phyloP scores from a whole-genome alignment of 2,888 invertebrate species.

The Drosophila sordidula region DNA sequence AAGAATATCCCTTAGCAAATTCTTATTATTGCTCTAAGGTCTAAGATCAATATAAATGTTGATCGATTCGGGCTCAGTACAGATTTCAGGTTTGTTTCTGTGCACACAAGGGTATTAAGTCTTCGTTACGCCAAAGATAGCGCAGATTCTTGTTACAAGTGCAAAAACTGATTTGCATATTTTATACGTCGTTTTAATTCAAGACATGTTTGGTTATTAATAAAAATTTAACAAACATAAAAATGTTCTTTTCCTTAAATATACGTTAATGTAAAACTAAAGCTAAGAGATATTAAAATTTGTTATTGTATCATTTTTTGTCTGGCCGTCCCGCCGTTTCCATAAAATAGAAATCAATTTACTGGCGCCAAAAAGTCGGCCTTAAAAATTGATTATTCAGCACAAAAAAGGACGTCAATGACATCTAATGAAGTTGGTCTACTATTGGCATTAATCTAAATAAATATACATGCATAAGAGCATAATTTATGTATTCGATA shows the following conservation, averaged over 20 bases:
- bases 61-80: too few relatives aligned
- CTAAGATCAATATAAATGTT: too few relatives aligned
- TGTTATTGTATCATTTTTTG: not conserved
- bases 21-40: too few relatives aligned
- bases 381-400: slow-evolving; percentile 45
- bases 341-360: slow-evolving; percentile 31
- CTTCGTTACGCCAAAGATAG: not conserved
- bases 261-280: not conserved
- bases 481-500: slow-evolving; percentile 18
- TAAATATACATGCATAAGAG: slow-evolving; percentile 21
- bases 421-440: slow-evolving; percentile 49
- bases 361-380: slow-evolving; percentile 46
- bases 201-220: slow-evolving; percentile 19
- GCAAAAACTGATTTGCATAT: slow-evolving; percentile 35
- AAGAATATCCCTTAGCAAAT: too few relatives aligned
- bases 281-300: slow-evolving; percentile 25
- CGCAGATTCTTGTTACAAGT: not conserved
- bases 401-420: slow-evolving; percentile 41
- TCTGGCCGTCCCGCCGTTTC: slow-evolving; percentile 8
- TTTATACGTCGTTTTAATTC: slow-evolving; percentile 23
- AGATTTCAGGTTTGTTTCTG: too few relatives aligned
- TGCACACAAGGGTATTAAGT: slow-evolving; percentile 9
- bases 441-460: slow-evolving; percentile 48
- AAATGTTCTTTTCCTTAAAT: not conserved
- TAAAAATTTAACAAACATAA: slow-evolving; percentile 18